phyloP scores from a whole-genome alignment of 2,113 vertebrate species.

The Brachyistius frenatus region DNA sequence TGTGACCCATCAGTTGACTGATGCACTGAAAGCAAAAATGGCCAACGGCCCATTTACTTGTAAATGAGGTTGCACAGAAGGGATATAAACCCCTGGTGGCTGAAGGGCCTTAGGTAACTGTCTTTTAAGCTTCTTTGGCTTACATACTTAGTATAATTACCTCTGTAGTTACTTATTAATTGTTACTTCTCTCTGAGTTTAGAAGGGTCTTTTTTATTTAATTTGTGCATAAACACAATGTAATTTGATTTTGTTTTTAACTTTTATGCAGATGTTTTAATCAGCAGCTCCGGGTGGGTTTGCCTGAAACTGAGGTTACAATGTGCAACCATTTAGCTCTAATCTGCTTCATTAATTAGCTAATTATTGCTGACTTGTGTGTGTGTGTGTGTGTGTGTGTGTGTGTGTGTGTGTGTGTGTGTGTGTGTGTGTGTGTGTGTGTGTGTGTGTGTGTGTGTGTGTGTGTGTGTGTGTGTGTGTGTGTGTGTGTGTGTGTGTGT shows the following conservation, averaged over 20 bases:
- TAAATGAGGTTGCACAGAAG: slow-evolving; percentile 21
- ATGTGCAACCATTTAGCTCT: not conserved
- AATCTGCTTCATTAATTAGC: slow-evolving; percentile 17
- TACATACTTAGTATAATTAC: not conserved
- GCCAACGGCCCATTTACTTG: slow-evolving; percentile 26
- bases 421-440: no score
- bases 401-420: no score
- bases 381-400: no score
- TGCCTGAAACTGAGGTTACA: not conserved
- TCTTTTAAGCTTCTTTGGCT: not conserved
- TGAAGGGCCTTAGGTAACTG: not conserved
- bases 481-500: not conserved
- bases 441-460: no score
- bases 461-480: no score
- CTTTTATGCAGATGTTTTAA: not conserved
- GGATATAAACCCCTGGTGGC: not conserved
- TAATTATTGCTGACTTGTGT: slow-evolving; percentile 9
- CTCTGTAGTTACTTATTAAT: not conserved
- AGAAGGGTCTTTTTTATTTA: no score
- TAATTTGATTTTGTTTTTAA: not conserved
- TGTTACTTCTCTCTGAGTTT: not conserved
- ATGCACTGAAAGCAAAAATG: slow-evolving; percentile 4
- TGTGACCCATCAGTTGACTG: slow-evolving; percentile 18
- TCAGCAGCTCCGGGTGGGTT: not conserved
- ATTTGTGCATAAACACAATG: not conserved